Evolutionary conservation across 2,797 vertebrate genomes (phyloP).

Genomic region (Enteromius thamalakanensis): DNA sequence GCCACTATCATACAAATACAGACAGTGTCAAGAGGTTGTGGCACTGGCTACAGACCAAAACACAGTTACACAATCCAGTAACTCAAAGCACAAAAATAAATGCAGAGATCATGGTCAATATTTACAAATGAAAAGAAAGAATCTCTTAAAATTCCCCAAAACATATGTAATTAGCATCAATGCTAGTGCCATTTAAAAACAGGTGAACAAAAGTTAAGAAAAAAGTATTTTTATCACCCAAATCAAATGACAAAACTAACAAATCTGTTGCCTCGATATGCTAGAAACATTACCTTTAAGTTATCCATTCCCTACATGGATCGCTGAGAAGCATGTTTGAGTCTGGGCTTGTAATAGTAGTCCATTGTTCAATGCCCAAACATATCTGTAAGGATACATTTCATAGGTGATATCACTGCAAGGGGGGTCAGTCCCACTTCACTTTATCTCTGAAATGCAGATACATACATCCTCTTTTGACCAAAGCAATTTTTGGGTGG

Average conservation of each 20-base stretch:
- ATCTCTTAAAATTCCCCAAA: constrained; percentile 8
- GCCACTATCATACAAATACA: constrained; percentile 7
- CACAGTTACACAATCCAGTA: not conserved
- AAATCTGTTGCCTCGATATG: not conserved
- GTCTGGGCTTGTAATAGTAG: constrained; percentile 29
- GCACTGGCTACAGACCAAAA: not conserved
- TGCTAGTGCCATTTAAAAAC: not conserved
- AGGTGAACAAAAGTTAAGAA: too few species aligned
- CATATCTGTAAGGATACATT: constrained; percentile 10
- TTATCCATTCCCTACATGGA: not conserved
- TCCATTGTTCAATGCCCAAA: constrained; percentile 11
- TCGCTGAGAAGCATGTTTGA: constrained; percentile 3
- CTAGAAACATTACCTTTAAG: constrained; percentile 30
- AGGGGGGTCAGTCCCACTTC: not conserved
- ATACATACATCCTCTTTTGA: not conserved
- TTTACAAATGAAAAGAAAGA: not conserved
- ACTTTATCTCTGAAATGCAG: not conserved
- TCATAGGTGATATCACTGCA: constrained; percentile 14
- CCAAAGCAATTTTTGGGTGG: not conserved
- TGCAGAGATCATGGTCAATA: not conserved
- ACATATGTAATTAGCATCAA: not conserved
- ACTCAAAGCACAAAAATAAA: not conserved
- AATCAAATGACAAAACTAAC: constrained; percentile 1
- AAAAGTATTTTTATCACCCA: not conserved
- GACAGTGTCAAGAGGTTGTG: not conserved